Conservation (phyloP, 1,140 invertebrate genomes). For the Scaptomyza montana region DNA sequence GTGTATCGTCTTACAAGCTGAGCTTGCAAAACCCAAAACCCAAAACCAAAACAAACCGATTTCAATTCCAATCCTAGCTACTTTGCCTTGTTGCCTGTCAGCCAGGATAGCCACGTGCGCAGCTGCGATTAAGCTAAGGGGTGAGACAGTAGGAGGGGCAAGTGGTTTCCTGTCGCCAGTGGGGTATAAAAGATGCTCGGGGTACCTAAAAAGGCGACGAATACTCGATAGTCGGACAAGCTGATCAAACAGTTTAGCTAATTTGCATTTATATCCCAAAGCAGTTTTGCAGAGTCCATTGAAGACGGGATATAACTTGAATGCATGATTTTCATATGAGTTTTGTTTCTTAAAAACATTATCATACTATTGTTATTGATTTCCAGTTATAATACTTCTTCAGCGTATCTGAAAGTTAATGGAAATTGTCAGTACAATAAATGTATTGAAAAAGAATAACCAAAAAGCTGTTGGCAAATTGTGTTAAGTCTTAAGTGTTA, state of each 20-base stretch:
- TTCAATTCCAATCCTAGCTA: constrained; percentile 3
- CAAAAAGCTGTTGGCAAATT: too few species aligned
- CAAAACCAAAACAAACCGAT: constrained; percentile 1
- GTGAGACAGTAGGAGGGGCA: too few species aligned
- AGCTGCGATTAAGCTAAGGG: not conserved
- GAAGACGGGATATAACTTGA: too few species aligned
- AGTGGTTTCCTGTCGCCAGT: constrained; percentile 39
- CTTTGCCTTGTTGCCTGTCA: constrained; percentile 43
- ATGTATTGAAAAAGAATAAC: too few species aligned
- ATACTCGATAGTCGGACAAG: constrained; percentile 68
- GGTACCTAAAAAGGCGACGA: constrained; percentile 58
- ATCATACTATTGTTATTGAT: too few species aligned
- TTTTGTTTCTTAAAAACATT: not conserved
- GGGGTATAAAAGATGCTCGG: too few species aligned
- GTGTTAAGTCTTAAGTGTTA: too few species aligned
- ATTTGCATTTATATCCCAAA: constrained; percentile 46
- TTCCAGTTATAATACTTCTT: too few species aligned
- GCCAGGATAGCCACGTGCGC: constrained; percentile 40
- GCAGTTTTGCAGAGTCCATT: constrained; percentile 5
- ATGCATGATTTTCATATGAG: not conserved
- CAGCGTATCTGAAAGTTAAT: not conserved
- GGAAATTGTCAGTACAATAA: too few species aligned
- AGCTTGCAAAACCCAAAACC: not conserved
- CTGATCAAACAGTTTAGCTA: constrained; percentile 68
- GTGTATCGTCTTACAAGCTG: constrained; percentile 24